These are phyloP conservation scores for Notolepis coatsorum DNA, from an alignment of 2,797 vertebrate genomes.

Conservation along the genomic window DNA sequence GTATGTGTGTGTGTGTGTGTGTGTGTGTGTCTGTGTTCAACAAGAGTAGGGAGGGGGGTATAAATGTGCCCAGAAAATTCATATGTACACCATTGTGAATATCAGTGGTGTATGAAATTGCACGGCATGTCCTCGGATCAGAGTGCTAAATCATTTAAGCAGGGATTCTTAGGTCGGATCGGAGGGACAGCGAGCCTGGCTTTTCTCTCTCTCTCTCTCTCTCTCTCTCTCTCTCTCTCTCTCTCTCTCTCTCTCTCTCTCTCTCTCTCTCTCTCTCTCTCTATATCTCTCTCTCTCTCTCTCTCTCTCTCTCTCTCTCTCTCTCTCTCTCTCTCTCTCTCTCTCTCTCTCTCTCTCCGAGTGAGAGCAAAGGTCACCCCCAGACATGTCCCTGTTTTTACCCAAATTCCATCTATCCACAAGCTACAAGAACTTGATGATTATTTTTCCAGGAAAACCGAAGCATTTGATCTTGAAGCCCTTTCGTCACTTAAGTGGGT, in stretches of 20 bases:
- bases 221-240: too few relatives aligned
- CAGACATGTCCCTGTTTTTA: slow-evolving; percentile 78
- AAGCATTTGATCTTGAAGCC: slow-evolving; percentile 71
- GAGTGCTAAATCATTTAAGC: slow-evolving; percentile 82
- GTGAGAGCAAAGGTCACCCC: slow-evolving; percentile 60
- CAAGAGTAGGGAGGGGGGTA: slow-evolving; percentile 57
- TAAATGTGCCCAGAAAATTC: slow-evolving; percentile 59
- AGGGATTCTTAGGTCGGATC: slow-evolving; percentile 72
- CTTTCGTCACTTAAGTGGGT: slow-evolving; percentile 59
- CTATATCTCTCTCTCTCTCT: too few relatives aligned
- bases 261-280: too few relatives aligned
- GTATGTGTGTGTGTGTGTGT: slow-evolving; percentile 1
- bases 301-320: too few relatives aligned
- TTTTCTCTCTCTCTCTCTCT: too few relatives aligned
- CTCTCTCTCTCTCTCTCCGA: too few relatives aligned
- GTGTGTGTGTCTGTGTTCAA: slow-evolving; percentile 44
- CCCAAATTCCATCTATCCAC: slow-evolving; percentile 77
- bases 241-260: too few relatives aligned
- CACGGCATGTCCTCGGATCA: slow-evolving; percentile 80
- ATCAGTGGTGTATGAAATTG: slow-evolving; percentile 83
- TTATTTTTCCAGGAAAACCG: slow-evolving; percentile 78
- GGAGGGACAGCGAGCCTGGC: slow-evolving; percentile 36
- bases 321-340: too few relatives aligned
- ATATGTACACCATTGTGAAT: slow-evolving; percentile 71
- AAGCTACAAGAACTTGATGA: slow-evolving; percentile 71